Conservation (phyloP, 2,113 vertebrate species). For the Rhinoptilus africanus region DNA sequence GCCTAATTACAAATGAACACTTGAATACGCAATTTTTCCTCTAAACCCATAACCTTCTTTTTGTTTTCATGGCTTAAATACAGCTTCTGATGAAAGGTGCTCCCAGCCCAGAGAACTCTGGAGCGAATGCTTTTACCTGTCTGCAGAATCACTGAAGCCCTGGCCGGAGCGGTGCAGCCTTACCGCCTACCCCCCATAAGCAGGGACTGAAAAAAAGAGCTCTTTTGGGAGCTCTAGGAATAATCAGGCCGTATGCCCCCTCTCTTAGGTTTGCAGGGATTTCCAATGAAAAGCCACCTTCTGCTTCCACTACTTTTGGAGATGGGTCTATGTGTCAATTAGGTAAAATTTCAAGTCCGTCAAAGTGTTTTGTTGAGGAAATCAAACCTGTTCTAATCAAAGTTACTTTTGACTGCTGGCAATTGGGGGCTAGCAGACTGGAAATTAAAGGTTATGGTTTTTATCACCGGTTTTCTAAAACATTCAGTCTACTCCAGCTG, state of each 20-base stretch:
- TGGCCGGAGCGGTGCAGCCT: rapidly evolving
- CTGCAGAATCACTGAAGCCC: not conserved
- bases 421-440: not conserved
- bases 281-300: not conserved
- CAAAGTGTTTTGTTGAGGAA: not conserved
- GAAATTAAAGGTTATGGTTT: not conserved
- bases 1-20: not conserved
- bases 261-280: not conserved
- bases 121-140: not conserved
- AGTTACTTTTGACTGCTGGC: not conserved
- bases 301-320: not conserved
- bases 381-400: not conserved
- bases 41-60: not conserved
- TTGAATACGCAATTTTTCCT: not conserved
- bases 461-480: not conserved
- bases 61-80: not conserved
- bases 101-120: not conserved
- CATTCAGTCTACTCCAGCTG: not conserved
- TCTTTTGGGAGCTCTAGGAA: not conserved
- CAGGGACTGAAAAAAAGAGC: not conserved
- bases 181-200: rapidly evolving
- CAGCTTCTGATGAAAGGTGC: not conserved
- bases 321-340: not conserved
- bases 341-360: not conserved
- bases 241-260: not conserved